Conservation (phyloP, 2,888 invertebrate genomes). For the Cistogaster globosa region DNA sequence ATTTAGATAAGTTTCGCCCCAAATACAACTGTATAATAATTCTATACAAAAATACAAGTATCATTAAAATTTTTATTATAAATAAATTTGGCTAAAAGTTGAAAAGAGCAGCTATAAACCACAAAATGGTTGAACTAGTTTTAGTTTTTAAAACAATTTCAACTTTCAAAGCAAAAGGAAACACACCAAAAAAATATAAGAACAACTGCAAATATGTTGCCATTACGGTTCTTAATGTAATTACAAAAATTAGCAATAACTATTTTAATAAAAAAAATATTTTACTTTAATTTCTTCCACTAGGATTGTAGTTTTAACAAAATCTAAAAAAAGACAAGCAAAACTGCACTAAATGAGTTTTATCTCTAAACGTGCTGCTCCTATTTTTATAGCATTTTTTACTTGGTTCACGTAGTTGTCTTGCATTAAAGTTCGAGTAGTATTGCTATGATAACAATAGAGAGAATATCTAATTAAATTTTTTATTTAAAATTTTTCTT, state of each 20-base stretch:
- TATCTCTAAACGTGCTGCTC: conserved; percentile 59
- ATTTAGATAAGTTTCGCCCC: neutral
- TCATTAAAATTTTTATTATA: conserved; percentile 11
- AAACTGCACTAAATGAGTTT: conserved; percentile 62
- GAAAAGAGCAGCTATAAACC: conserved; percentile 29
- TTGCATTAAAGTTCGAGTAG: conserved; percentile 47
- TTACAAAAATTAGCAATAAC: conserved; percentile 66
- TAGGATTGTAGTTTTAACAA: conserved; percentile 18
- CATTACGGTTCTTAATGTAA: conserved; percentile 52
- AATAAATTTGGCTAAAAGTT: conserved; percentile 19
- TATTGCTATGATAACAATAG: conserved; percentile 56
- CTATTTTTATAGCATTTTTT: conserved; percentile 15
- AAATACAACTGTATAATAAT: neutral
- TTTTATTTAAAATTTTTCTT: conserved; percentile 29
- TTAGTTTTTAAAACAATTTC: conserved; percentile 40
- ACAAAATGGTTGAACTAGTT: conserved; percentile 45
- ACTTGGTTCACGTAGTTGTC: conserved; percentile 42
- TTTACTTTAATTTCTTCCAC: conserved; percentile 43
- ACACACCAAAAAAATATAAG: neutral
- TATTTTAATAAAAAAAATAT: conserved; percentile 61
- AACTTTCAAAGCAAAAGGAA: conserved; percentile 22
- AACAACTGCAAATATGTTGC: conserved; percentile 35
- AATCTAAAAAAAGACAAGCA: conserved; percentile 2
- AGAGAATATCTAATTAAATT: conserved; percentile 68
- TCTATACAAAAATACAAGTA: neutral